These are phyloP conservation scores for Drosophila lacertosa DNA, from an alignment of 1,140 invertebrate species.

Conservation along the genomic window DNA sequence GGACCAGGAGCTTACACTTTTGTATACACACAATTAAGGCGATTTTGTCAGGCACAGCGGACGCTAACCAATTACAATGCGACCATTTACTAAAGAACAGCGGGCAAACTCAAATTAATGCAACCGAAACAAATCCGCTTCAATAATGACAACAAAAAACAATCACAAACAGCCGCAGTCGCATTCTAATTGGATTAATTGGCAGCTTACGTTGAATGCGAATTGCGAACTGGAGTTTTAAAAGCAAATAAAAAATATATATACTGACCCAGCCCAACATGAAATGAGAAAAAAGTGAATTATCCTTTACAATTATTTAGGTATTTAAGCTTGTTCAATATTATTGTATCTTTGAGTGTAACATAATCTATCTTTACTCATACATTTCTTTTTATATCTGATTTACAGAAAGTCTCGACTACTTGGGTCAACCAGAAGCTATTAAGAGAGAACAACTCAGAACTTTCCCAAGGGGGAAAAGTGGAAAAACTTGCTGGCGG, in stretches of 20 bases:
- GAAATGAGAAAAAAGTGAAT: too few relatives aligned
- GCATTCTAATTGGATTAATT: constrained; percentile 28
- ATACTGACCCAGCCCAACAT: too few relatives aligned
- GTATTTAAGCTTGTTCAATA: too few relatives aligned
- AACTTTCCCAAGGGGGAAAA: constrained; percentile 1
- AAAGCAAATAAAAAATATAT: too few relatives aligned
- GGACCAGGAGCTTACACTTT: constrained; percentile 9
- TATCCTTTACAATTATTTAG: too few relatives aligned
- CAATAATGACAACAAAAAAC: constrained; percentile 6
- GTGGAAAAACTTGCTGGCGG: constrained; percentile 25
- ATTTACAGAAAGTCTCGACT: constrained; percentile 16
- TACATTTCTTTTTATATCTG: constrained; percentile 7
- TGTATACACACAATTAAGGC: constrained; percentile 33
- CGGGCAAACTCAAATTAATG: constrained; percentile 12
- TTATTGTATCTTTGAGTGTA: neutral
- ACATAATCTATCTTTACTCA: neutral
- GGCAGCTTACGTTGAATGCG: constrained; percentile 23
- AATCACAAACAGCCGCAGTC: neutral
- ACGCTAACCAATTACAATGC: constrained; percentile 23
- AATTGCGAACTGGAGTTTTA: constrained; percentile 12
- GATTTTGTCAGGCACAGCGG: constrained; percentile 10
- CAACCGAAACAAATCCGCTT: constrained; percentile 35
- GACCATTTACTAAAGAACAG: constrained; percentile 9
- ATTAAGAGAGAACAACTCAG: constrained; percentile 22
- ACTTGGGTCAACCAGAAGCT: neutral